phyloP scores from a whole-genome alignment of 37 sponge, comb jelly and placozoan genomes.

The Trichoplax adhaerens region DNA sequence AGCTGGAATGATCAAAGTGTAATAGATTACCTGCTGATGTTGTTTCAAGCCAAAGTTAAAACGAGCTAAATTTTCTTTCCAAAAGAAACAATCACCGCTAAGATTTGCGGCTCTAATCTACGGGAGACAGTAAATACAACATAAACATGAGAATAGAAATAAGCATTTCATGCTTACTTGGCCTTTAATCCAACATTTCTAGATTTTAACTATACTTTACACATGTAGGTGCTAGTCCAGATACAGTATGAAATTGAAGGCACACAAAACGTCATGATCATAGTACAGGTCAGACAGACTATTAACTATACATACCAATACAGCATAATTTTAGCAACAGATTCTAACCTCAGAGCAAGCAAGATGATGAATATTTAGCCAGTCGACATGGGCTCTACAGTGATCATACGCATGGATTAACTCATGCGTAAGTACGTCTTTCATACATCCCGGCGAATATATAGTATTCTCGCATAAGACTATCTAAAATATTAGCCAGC shows the following conservation, averaged over 20 bases:
- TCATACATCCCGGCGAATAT: conserved; percentile 60
- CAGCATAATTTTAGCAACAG: neutral
- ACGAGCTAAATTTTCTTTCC: conserved; percentile 70
- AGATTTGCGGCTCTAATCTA: conserved; percentile 77
- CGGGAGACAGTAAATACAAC: neutral
- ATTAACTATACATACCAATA: neutral
- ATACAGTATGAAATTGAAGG: too few relatives aligned
- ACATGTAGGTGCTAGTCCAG: too few relatives aligned
- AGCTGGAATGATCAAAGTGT: neutral
- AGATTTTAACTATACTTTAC: too few relatives aligned
- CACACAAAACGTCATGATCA: too few relatives aligned
- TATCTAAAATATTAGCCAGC: conserved; percentile 16
- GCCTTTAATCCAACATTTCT: too few relatives aligned
- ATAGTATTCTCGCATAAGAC: conserved; percentile 84
- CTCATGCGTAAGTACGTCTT: conserved; percentile 76
- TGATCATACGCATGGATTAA: conserved; percentile 74
- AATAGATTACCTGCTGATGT: conserved; percentile 63
- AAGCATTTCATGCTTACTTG: too few relatives aligned
- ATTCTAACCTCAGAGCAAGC: conserved; percentile 65
- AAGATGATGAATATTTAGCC: conserved; percentile 57
- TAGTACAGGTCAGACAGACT: too few relatives aligned
- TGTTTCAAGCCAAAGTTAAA: conserved; percentile 75
- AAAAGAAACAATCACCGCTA: conserved; percentile 89
- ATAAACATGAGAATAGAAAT: too few relatives aligned
- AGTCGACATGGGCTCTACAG: conserved; percentile 61